These are phyloP conservation scores for Polydrusus cervinus DNA, from an alignment of 2,888 invertebrate species.

Conservation along the genomic window DNA sequence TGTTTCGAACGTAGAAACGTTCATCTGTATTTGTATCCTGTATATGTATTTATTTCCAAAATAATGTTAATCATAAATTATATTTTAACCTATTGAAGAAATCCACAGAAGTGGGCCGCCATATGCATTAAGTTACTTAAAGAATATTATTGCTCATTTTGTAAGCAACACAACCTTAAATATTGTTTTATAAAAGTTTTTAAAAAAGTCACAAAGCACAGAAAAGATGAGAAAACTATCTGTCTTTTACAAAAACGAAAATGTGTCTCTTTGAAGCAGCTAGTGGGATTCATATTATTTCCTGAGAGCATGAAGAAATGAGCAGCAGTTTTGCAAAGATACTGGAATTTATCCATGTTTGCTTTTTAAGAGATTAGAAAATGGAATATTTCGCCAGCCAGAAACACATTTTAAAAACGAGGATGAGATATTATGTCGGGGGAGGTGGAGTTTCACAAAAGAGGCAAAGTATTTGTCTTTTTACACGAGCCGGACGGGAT, in stretches of 20 bases:
- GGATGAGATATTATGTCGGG: constrained; percentile 1
- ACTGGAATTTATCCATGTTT: constrained; percentile 8
- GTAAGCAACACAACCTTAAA: too few species aligned
- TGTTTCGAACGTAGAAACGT: too few species aligned
- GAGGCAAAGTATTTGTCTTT: background rate
- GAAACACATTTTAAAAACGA: background rate
- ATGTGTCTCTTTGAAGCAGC: constrained; percentile 2
- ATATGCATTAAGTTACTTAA: too few species aligned
- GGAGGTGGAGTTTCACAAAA: background rate
- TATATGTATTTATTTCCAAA: too few species aligned
- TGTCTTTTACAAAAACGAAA: background rate
- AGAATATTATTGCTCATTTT: background rate
- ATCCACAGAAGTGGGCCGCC: too few species aligned
- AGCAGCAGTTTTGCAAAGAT: constrained; percentile 13
- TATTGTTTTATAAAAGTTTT: too few species aligned
- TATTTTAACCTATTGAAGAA: too few species aligned
- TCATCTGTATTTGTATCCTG: too few species aligned
- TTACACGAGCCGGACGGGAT: background rate
- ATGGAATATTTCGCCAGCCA: background rate
- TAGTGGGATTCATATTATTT: background rate
- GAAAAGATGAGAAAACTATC: background rate
- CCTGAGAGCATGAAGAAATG: background rate
- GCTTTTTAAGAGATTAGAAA: constrained; percentile 19
- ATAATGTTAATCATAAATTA: too few species aligned
- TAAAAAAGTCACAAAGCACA: background rate